Evolutionary conservation across 1,140 invertebrate genomes (phyloP), one percentile per base, ranked within the genome.

Genomic region (Apis florea): DNA sequence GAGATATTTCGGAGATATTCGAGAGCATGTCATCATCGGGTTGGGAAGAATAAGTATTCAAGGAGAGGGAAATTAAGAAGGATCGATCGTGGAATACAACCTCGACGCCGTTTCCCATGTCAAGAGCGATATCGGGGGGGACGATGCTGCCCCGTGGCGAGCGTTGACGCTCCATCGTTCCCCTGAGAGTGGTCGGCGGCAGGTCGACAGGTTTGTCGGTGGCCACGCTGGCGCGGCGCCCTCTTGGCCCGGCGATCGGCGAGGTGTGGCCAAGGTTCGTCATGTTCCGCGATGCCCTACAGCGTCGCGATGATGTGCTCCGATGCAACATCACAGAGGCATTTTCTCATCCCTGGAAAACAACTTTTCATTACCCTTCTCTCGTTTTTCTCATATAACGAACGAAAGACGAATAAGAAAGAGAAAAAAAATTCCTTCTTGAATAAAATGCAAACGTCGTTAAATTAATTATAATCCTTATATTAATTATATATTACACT

Each of bases 221-320:
- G 0, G 93, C 93, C 1, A 93, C 89, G 24, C 92, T 93, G 3
- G 92, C 93, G 51, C 93, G 88, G 24, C 93, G 90, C 21, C 89
- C 89, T 12, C 90, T 80, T 19, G 85, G 56, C 1, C 85, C 72
- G 9, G 83, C 69, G 61, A 89, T 75, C 73, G 86, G 84, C 86
- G 85, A 93, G n/a, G 92, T 76, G 63, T 93, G 90, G 4, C 93
- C 94, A 84, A 95, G 95, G 5, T 95, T 95, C 5, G 95, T 95
- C 11, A 95, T 95, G 87, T 95, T 96, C 61, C 95, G 93, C 31
- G 96, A 96, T 63, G 95, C 94, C 64, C 95, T 93, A 17, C 95
- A 94, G 69, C 95, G 94, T 68, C 96, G 93, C n/a, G 95, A 96
- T 53, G 96, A 96, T 76, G 95, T 95, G 88, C 94, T 95, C 85